Evolutionary conservation across 2,113 vertebrate species (phyloP), one percentile per base, ranked within the genome.

Genomic region (Leptobrachium leishanense): DNA sequence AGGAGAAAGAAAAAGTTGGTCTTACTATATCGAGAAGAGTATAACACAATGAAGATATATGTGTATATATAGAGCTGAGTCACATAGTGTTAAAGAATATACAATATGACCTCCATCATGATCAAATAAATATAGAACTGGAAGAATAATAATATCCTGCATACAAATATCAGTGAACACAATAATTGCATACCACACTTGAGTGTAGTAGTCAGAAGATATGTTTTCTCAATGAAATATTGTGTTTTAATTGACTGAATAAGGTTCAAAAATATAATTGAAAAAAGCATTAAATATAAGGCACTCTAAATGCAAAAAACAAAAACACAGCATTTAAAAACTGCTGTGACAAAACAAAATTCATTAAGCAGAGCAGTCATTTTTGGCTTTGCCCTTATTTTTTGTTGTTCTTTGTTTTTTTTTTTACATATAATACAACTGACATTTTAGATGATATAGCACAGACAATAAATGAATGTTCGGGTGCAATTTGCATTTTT

Each of bases 271-370:
- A 96, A 95, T 85, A 90, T 59, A 10, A 57, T 72, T 59, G 42
- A 44, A 97, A 97, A 96, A 90, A 97, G 95, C 95, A 97, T 96
- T 96, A 97, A 92, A 96, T 98, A 98, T 99, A 99, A 99, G 97
- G 97, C 97, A 99, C 97, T 99, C 95, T 99, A 99, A 96, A 99
- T 98, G 96, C 92, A 93, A 95, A 97, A 96, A 72, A 85, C 81
- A 92, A 81, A 88, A 89, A 88, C 66, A 76, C 88, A 92, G 91
- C 92, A 91, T 85, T 87, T 89, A 77, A 85, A 85, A 90, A 82
- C 81, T 87, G 90, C 86, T 86, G 83, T 88, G 86, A 87, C 87
- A 88, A 82, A 88, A 92, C 53, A 87, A 90, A 57, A 87, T 86
- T 90, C 84, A 90, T 87, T 85, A 87, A 87, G 92, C 89, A 93